phyloP scores from a whole-genome alignment of 2,888 invertebrate species.

The Coenonympha glycerion region DNA sequence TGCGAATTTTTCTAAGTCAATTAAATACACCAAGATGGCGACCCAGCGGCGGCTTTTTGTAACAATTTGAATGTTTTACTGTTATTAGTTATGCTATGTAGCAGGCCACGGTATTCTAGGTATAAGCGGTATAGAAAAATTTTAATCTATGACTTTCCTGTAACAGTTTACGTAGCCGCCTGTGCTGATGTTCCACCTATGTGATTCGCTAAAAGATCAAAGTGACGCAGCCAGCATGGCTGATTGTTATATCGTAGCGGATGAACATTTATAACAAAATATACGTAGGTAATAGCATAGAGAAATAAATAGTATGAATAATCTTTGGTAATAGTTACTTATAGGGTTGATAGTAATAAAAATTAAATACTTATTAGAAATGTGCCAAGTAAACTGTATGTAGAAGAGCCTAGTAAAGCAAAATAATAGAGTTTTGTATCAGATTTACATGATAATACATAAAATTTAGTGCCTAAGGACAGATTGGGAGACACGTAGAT shows the following conservation, averaged over 20 bases:
- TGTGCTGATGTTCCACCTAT: neutral
- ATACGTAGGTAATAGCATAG: too few relatives aligned
- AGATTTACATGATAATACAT: too few relatives aligned
- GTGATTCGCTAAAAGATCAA: neutral
- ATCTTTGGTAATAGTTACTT: too few relatives aligned
- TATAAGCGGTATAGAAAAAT: constrained; percentile 3
- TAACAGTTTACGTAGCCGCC: neutral
- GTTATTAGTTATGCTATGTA: constrained; percentile 45
- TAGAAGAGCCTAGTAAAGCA: too few relatives aligned
- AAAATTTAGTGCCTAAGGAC: too few relatives aligned
- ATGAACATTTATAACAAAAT: neutral
- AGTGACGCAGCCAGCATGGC: neutral
- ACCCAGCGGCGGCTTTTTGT: constrained; percentile 40
- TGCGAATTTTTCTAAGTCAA: constrained; percentile 60
- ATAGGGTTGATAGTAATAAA: too few relatives aligned
- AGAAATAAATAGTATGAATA: too few relatives aligned
- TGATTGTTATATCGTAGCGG: neutral
- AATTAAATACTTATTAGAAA: too few relatives aligned
- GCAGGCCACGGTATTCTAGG: constrained; percentile 21
- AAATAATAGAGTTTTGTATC: too few relatives aligned
- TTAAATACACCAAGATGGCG: constrained; percentile 58
- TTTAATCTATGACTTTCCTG: constrained; percentile 5
- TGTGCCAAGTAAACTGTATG: too few relatives aligned
- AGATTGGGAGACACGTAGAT: too few relatives aligned
- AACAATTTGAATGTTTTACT: constrained; percentile 49